Conservation (phyloP, 2,113 vertebrate genomes). For the Onychorhynchus coronatus region DNA sequence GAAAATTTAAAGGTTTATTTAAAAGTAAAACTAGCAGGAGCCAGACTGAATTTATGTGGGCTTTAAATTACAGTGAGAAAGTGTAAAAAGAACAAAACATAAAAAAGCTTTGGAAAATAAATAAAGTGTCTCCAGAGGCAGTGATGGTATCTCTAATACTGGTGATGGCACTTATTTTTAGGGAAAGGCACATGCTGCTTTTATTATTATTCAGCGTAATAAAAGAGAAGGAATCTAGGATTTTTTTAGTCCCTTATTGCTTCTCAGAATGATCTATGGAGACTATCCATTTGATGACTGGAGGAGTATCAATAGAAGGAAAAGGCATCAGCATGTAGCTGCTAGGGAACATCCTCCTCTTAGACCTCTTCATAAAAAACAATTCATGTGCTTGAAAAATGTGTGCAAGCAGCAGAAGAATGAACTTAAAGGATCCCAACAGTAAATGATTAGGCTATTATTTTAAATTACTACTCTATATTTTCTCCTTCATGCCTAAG, state of each 20-base stretch:
- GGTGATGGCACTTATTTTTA: neutral
- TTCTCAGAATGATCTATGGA: neutral
- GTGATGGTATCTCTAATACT: neutral
- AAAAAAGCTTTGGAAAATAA: neutral
- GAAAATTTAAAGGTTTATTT: neutral
- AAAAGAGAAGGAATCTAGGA: neutral
- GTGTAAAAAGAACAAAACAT: neutral
- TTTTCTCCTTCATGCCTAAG: neutral
- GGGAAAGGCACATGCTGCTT: neutral
- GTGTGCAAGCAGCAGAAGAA: neutral
- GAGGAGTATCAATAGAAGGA: neutral
- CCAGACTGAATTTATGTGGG: neutral
- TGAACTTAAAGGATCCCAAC: neutral
- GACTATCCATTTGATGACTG: neutral
- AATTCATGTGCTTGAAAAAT: neutral
- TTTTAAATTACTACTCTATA: neutral
- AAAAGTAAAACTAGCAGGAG: neutral
- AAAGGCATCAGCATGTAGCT: neutral
- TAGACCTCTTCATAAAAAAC: neutral
- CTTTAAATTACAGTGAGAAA: neutral
- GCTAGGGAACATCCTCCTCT: neutral
- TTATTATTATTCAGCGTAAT: neutral
- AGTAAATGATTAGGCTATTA: neutral
- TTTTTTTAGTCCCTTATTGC: neutral
- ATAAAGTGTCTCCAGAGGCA: neutral